phyloP scores from a whole-genome alignment of 2,888 invertebrate species.

The Synanthedon vespiformis region DNA sequence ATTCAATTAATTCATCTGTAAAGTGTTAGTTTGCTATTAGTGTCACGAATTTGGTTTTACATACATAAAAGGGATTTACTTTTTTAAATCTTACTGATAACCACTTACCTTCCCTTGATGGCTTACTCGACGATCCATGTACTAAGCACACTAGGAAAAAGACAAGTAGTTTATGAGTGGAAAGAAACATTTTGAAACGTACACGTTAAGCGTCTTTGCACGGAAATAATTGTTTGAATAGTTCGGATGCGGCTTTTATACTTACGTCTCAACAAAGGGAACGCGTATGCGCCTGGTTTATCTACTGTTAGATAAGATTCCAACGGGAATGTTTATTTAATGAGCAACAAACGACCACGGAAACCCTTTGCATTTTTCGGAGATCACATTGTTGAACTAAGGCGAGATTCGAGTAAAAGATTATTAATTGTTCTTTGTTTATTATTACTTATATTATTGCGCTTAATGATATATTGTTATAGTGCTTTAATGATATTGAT shows the following conservation, averaged over 20 bases:
- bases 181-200: constrained; percentile 29
- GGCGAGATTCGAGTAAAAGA: neutral
- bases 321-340: constrained; percentile 63
- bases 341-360: constrained; percentile 41
- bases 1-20: constrained; percentile 40
- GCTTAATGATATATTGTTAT: too few species aligned
- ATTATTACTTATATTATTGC: too few species aligned
- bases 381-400: neutral
- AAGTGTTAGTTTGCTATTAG: constrained; percentile 16
- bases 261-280: constrained; percentile 21
- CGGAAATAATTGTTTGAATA: constrained; percentile 44
- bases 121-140: constrained; percentile 33
- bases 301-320: constrained; percentile 49
- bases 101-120: constrained; percentile 42
- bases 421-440: neutral
- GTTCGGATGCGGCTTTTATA: constrained; percentile 41
- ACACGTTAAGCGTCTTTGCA: constrained; percentile 16
- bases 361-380: constrained; percentile 34
- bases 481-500: too few species aligned
- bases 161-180: constrained; percentile 21
- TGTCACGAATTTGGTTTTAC: neutral
- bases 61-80: neutral
- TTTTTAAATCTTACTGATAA: neutral
- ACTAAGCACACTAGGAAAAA: constrained; percentile 29
- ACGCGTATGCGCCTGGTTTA: constrained; percentile 29